phyloP scores from a whole-genome alignment of 2,797 vertebrate species.

The Artibeus lituratus region DNA sequence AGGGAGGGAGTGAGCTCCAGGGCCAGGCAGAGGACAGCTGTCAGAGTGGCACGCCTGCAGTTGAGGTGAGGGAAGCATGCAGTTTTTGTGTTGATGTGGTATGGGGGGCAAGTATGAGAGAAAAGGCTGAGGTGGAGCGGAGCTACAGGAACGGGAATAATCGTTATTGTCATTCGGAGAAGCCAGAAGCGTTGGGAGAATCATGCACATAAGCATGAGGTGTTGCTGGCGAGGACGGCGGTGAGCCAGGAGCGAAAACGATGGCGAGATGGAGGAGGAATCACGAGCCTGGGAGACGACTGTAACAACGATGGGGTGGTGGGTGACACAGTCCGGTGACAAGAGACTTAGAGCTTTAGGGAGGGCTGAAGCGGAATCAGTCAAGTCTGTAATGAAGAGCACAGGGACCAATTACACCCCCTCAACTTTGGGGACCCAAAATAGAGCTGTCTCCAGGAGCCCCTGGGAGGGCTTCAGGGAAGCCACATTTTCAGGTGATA shows the following conservation, averaged over 20 bases:
- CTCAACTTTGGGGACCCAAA: not conserved
- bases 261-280: not conserved
- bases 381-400: not conserved
- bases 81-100: not conserved
- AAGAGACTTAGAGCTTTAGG: not conserved
- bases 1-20: not conserved
- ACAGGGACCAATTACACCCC: not conserved
- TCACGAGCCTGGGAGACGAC: not conserved
- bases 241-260: not conserved
- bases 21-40: not conserved
- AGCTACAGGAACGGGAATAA: not conserved
- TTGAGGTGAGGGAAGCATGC: not conserved
- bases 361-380: not conserved
- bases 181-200: not conserved
- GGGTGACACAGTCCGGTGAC: not conserved
- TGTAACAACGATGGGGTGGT: rapidly evolving
- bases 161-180: not conserved
- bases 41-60: too few species aligned
- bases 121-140: not conserved
- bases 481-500: not conserved
- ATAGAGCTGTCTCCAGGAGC: not conserved
- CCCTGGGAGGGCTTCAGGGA: not conserved
- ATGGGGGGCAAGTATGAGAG: not conserved
- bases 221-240: not conserved
- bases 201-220: not conserved